Evolutionary conservation across 64 coral and sea anemone genomes (phyloP).

Genomic region (Porites lutea): DNA sequence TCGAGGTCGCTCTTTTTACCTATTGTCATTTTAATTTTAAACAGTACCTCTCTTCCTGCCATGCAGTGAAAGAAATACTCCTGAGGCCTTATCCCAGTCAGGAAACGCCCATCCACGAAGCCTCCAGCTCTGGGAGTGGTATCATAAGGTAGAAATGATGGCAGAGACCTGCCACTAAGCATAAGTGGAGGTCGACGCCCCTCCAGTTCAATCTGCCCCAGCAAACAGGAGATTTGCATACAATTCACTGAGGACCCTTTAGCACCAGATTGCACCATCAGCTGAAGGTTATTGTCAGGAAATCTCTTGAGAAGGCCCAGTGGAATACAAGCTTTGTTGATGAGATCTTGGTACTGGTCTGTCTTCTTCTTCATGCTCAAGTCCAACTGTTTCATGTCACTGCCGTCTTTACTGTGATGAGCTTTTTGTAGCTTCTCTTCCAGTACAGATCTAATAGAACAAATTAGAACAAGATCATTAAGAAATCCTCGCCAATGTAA

Average conservation of each 20-base stretch:
- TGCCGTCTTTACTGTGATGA: slow-evolving; percentile 86
- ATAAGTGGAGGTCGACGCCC: slow-evolving; percentile 93
- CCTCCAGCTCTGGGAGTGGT: slow-evolving; percentile 93
- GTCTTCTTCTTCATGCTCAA: slow-evolving; percentile 91
- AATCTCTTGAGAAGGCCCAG: slow-evolving; percentile 81
- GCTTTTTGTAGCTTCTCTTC: slow-evolving; percentile 60
- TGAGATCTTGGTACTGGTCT: slow-evolving; percentile 88
- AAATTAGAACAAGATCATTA: background rate
- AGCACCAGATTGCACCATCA: slow-evolving; percentile 94
- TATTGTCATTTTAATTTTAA: too few relatives aligned
- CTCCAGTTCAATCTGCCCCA: slow-evolving; percentile 97
- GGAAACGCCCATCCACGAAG: slow-evolving; percentile 95
- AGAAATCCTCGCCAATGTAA: background rate
- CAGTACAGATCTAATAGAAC: slow-evolving; percentile 48
- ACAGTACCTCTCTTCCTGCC: slow-evolving; percentile 94
- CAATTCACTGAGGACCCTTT: slow-evolving; percentile 96
- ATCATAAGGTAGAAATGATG: slow-evolving; percentile 95
- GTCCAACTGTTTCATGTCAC: slow-evolving; percentile 94
- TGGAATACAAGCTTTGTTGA: slow-evolving; percentile 94
- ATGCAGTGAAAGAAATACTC: slow-evolving; percentile 99
- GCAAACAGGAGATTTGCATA: slow-evolving; percentile 94
- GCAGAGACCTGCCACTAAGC: slow-evolving; percentile 92
- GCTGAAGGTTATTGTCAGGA: slow-evolving; percentile 93
- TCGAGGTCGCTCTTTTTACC: too few relatives aligned
- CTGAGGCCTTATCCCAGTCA: slow-evolving; percentile 95